Evolutionary conservation across 2,888 invertebrate species (phyloP).

Genomic region (Eilema depressum): DNA sequence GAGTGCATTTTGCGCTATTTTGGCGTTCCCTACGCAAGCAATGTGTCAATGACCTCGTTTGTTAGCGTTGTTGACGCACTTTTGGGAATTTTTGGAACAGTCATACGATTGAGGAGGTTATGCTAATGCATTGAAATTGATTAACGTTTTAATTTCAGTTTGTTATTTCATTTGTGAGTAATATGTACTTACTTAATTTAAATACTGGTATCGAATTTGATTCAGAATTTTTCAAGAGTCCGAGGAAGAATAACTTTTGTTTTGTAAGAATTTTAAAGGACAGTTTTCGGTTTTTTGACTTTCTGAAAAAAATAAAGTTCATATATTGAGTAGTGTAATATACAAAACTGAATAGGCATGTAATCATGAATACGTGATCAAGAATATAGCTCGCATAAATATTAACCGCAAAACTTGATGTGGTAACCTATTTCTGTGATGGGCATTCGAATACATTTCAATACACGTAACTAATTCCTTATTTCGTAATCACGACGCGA

Average conservation of each 20-base stretch:
- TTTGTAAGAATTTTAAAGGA: neutral
- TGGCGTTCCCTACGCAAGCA: slow-evolving; percentile 84
- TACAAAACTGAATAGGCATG: neutral
- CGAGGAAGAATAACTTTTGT: neutral
- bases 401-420: neutral
- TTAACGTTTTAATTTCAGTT: slow-evolving; percentile 20
- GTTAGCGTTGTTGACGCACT: slow-evolving; percentile 84
- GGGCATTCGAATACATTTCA: neutral
- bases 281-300: neutral
- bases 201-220: neutral
- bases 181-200: neutral
- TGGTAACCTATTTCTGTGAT: neutral
- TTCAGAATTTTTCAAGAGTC: neutral
- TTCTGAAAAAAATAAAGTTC: neutral
- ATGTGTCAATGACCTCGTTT: slow-evolving; percentile 86
- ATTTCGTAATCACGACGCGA: slow-evolving; percentile 67
- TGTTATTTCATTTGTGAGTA: neutral
- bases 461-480: slow-evolving; percentile 56
- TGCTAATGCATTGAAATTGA: slow-evolving; percentile 46
- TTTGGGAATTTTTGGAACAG: slow-evolving; percentile 83
- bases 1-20: slow-evolving; percentile 87
- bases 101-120: slow-evolving; percentile 60
- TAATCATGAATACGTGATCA: neutral
- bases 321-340: neutral
- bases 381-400: slow-evolving; percentile 1